Percentiles rank a stretch among this genome's conserved stretches.
Conservation (phyloP, 2,113 vertebrate genomes). For the Onychostruthus taczanowskii region DNA sequence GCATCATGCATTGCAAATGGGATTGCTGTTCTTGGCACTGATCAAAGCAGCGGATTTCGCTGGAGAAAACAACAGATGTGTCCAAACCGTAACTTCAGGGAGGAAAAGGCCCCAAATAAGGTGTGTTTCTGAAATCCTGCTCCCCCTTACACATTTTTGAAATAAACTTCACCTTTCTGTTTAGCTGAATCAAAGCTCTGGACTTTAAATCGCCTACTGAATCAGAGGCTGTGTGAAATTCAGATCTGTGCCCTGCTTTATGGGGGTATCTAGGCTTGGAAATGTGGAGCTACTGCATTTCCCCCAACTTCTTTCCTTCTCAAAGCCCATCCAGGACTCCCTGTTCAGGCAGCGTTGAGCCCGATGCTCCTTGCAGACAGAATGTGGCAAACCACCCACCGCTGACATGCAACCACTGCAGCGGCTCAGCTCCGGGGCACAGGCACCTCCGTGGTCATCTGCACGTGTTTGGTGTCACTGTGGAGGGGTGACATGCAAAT, state of each 20-base stretch:
- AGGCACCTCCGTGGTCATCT: neutral
- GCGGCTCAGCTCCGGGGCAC: neutral
- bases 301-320: neutral
- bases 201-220: neutral
- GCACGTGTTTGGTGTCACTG: neutral
- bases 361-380: neutral
- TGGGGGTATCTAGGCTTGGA: neutral
- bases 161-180: neutral
- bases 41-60: constrained; percentile 54
- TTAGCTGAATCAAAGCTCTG: neutral
- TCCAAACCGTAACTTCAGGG: constrained; percentile 17
- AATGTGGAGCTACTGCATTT: neutral
- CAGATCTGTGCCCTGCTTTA: neutral
- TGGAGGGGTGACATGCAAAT: neutral
- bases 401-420: neutral
- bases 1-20: constrained; percentile 61
- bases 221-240: neutral
- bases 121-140: constrained; percentile 34
- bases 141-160: neutral
- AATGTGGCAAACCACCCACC: constrained; percentile 19
- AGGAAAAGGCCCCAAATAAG: constrained; percentile 59
- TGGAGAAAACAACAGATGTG: constrained; percentile 67
- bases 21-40: constrained; percentile 53
- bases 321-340: neutral
- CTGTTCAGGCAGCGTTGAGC: neutral